Evolutionary conservation across 2,113 vertebrate species (phyloP).

Genomic region (Halichoerus grypus): DNA sequence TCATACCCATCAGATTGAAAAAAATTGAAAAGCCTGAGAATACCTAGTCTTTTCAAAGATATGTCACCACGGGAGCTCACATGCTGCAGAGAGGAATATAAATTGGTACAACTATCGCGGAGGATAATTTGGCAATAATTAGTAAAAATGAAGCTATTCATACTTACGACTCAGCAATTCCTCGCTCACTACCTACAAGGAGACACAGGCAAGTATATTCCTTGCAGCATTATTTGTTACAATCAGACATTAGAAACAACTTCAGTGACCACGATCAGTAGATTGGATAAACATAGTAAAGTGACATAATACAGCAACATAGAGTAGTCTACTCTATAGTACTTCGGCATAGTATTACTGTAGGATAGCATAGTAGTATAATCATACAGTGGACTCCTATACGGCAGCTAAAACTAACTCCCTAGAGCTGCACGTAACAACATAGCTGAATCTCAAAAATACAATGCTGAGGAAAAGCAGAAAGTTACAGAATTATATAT

Average conservation of each 20-base stretch:
- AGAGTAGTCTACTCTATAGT: neutral
- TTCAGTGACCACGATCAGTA: neutral
- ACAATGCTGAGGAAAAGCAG: neutral
- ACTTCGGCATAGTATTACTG: too few species aligned
- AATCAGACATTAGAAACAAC: neutral
- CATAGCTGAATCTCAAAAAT: neutral
- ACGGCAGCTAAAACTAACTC: neutral
- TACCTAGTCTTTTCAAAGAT: neutral
- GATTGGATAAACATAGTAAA: neutral
- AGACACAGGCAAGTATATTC: neutral
- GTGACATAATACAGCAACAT: neutral
- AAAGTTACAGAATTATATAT: neutral
- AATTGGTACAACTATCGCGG: neutral
- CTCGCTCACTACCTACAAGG: neutral
- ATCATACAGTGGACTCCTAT: neutral
- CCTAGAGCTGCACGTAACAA: neutral
- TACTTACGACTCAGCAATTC: neutral
- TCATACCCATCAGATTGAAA: neutral
- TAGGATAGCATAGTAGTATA: neutral
- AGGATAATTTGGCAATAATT: neutral
- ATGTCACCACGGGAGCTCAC: fast-evolving
- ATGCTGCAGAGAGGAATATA: neutral
- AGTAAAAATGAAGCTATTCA: neutral
- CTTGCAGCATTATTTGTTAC: neutral
- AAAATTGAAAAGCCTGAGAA: neutral